Evolutionary conservation across 2,113 vertebrate genomes (phyloP).

Genomic region (Chloebia gouldiae): DNA sequence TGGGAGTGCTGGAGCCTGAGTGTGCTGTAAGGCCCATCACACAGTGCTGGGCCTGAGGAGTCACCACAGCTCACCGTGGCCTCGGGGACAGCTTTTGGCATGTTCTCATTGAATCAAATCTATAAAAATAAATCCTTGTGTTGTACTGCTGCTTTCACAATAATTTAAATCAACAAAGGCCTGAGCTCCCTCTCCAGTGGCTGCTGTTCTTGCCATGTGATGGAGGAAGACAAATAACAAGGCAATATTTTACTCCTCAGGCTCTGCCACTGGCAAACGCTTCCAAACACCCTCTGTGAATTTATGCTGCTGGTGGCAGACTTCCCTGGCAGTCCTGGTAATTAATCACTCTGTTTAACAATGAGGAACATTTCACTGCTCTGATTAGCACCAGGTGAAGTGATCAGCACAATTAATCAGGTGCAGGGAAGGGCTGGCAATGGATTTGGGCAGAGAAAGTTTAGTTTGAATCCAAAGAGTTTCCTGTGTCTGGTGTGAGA

Average conservation of each 20-base stretch:
- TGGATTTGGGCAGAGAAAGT: not conserved
- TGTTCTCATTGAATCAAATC: not conserved
- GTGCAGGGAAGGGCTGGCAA: not conserved
- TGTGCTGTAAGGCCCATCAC: not conserved
- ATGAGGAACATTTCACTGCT: constrained; percentile 19
- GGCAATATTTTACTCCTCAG: constrained; percentile 36
- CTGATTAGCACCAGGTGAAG: constrained; percentile 57
- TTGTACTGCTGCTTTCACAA: not conserved
- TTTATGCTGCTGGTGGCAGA: constrained; percentile 44
- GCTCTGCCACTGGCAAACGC: constrained; percentile 44
- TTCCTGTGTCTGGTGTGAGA: not conserved
- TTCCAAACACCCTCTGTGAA: not conserved
- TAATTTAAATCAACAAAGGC: constrained; percentile 20
- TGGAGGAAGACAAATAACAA: constrained; percentile 22
- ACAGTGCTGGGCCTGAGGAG: not conserved
- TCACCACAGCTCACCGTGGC: not conserved
- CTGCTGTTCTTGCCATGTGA: not conserved
- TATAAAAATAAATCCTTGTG: not conserved
- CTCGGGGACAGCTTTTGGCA: not conserved
- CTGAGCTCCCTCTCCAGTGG: not conserved
- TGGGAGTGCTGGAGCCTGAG: not conserved
- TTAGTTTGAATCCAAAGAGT: not conserved
- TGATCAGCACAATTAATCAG: constrained; percentile 34
- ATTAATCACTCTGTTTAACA: constrained; percentile 52
- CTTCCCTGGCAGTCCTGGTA: constrained; percentile 18